A percentile compares a stretch with the other conserved stretches of the same genome.
phyloP scores from a whole-genome alignment of 2,888 invertebrate species.

The Myopa testacea region DNA sequence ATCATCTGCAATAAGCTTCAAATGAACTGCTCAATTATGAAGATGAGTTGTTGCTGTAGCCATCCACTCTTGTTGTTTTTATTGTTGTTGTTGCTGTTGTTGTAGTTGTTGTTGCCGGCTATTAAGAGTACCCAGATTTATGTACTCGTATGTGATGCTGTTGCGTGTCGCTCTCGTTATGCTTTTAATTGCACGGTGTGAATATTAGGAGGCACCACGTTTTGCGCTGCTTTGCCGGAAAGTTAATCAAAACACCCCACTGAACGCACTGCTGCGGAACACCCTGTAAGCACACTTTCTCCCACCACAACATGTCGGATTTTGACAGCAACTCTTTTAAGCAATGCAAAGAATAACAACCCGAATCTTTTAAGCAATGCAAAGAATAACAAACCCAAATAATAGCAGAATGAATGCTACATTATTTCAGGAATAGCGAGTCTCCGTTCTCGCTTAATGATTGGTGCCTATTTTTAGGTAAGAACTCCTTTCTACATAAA shows the following conservation, averaged over 20 bases:
- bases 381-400: too few species aligned
- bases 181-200: neutral
- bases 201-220: neutral
- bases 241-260: neutral
- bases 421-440: too few species aligned
- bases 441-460: too few species aligned
- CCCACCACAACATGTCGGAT: neutral
- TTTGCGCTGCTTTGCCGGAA: neutral
- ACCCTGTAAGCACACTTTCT: slow-evolving; percentile 1
- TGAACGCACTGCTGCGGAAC: slow-evolving; percentile 33
- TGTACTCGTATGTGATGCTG: neutral
- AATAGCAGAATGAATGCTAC: too few species aligned
- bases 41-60: slow-evolving; percentile 18
- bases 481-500: too few species aligned
- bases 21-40: slow-evolving; percentile 31
- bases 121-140: neutral
- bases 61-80: neutral
- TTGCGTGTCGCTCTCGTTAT: neutral
- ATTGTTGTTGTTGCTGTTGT: slow-evolving; percentile 8
- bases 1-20: slow-evolving; percentile 25
- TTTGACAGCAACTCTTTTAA: too few species aligned
- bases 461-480: too few species aligned
- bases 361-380: too few species aligned
- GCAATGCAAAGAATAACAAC: too few species aligned
- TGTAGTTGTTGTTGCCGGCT: slow-evolving; percentile 30